Evolutionary conservation across 2,888 invertebrate species (phyloP).

Genomic region (Caenorhabditis sp.): DNA sequence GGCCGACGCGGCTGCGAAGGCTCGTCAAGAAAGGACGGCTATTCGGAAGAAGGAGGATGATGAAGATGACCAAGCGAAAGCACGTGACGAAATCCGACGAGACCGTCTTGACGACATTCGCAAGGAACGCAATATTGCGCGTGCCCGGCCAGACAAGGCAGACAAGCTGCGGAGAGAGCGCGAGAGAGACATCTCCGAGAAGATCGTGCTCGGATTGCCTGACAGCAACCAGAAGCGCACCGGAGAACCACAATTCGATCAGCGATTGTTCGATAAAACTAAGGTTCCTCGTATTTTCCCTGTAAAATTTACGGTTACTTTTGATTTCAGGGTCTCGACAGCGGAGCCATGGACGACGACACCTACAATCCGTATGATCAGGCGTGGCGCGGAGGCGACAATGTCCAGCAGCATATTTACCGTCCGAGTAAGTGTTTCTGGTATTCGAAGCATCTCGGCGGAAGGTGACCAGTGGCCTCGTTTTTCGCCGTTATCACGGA

Average conservation of each 20-base stretch:
- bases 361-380: constrained; percentile 98
- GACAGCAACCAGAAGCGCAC: constrained; percentile 83
- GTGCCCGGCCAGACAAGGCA: constrained; percentile 93
- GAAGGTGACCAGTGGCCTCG: constrained; percentile 12
- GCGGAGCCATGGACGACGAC: constrained; percentile 93
- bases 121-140: constrained; percentile 90
- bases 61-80: constrained; percentile 83
- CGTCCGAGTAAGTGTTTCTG: constrained; percentile 84
- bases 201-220: constrained; percentile 96
- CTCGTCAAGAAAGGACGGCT: constrained; percentile 82
- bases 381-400: constrained; percentile 93
- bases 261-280: constrained; percentile 92
- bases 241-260: constrained; percentile 86
- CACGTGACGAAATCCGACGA: constrained; percentile 86
- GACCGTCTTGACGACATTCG: constrained; percentile 77
- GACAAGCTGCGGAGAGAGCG: constrained; percentile 87
- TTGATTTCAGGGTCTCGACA: constrained; percentile 85
- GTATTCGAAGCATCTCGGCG: constrained; percentile 26
- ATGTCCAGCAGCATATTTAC: constrained; percentile 91
- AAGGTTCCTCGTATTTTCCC: constrained; percentile 77
- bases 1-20: constrained; percentile 92
- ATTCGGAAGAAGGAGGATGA: constrained; percentile 81
- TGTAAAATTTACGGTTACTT: not conserved
- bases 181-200: constrained; percentile 97
- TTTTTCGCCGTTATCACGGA: constrained; percentile 22